These are phyloP conservation scores for Brachionus rotundiformis DNA, from an alignment of 1,140 invertebrate genomes.

Conservation along the genomic window DNA sequence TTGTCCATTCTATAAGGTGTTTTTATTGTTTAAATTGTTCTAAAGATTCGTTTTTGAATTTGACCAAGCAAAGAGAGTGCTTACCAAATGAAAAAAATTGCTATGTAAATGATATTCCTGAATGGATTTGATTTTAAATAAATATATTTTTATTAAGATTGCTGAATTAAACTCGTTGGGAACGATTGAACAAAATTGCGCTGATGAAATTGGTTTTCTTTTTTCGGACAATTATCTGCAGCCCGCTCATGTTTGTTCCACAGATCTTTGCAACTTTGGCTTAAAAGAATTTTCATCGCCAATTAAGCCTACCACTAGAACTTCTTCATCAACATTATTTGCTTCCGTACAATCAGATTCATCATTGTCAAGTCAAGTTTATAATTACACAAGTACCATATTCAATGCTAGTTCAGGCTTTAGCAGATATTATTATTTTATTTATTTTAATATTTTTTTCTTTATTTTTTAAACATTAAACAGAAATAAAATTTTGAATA, in stretches of 20 bases:
- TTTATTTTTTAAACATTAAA: too few relatives aligned
- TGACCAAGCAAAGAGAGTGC: background rate
- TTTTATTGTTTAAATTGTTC: constrained; percentile 25
- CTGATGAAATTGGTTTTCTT: constrained; percentile 8
- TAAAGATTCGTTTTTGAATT: background rate
- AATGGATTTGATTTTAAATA: background rate
- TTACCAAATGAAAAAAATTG: constrained; percentile 9
- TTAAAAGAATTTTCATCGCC: background rate
- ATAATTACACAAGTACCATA: too few relatives aligned
- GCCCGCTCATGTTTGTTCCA: constrained; percentile 20
- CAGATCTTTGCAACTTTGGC: background rate
- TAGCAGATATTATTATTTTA: too few relatives aligned
- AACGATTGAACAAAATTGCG: constrained; percentile 40
- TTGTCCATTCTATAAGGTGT: background rate
- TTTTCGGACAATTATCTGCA: constrained; percentile 9
- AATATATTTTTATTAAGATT: background rate
- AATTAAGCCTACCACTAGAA: background rate
- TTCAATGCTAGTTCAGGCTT: too few relatives aligned
- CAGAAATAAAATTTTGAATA: too few relatives aligned
- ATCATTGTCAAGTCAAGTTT: background rate
- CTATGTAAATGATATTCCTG: background rate
- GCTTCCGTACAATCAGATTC: background rate
- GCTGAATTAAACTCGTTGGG: background rate
- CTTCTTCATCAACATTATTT: too few relatives aligned
- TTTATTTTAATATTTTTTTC: too few relatives aligned